phyloP scores from a whole-genome alignment of 2,797 vertebrate species.

The Sebastiscus tertius region DNA sequence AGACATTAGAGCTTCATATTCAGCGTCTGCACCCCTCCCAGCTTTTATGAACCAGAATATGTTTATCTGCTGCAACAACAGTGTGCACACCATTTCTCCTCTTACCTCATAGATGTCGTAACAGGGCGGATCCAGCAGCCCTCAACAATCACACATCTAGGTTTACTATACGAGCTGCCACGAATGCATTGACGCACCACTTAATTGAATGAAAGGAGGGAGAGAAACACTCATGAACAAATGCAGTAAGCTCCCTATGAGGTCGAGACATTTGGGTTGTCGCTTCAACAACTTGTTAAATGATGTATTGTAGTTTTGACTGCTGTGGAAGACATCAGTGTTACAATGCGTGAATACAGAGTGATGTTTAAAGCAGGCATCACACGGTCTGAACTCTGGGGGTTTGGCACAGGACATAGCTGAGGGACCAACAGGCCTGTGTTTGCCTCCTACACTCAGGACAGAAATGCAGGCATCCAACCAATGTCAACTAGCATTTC shows the following conservation, averaged over 20 bases:
- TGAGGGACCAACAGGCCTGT: conserved; percentile 6
- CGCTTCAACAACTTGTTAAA: conserved; percentile 22
- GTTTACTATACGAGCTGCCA: conserved; percentile 27
- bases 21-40: conserved; percentile 16
- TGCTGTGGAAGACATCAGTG: conserved; percentile 30
- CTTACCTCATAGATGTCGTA: conserved; percentile 61
- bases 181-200: conserved; percentile 28
- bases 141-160: conserved; percentile 35
- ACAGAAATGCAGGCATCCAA: conserved; percentile 41
- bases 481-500: conserved; percentile 30
- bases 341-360: conserved; percentile 16
- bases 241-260: conserved; percentile 15
- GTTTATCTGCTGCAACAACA: conserved; percentile 30
- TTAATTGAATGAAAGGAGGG: conserved; percentile 48
- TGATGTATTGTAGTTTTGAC: not conserved
- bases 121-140: conserved; percentile 36
- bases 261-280: conserved; percentile 28
- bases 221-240: not conserved
- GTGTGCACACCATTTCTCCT: not conserved
- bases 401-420: conserved; percentile 41
- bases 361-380: conserved; percentile 34
- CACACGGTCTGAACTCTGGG: conserved; percentile 43
- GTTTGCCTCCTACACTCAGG: conserved; percentile 26
- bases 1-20: conserved; percentile 16
- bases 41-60: not conserved